A percentile compares a stretch with the other conserved stretches of the same genome.
Conservation (phyloP, 1,140 invertebrate genomes). For the Dendroctonus valens region DNA sequence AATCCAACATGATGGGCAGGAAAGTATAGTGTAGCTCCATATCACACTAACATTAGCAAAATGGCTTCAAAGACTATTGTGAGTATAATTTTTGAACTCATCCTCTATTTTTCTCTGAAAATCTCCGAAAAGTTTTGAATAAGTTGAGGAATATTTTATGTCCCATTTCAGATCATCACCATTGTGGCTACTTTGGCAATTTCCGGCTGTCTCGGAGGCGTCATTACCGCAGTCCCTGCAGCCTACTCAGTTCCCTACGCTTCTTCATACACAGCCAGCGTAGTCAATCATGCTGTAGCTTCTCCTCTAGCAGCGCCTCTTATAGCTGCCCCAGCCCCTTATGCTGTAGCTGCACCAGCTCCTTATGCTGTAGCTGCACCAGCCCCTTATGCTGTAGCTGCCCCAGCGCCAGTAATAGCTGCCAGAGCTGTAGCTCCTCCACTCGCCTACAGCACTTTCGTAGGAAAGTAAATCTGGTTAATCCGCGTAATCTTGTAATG, state of each 20-base stretch:
- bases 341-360: background rate
- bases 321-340: background rate
- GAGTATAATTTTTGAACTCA: background rate
- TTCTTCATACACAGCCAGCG: constrained; percentile 35
- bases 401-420: background rate
- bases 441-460: no score
- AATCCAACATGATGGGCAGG: no score
- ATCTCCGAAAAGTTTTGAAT: background rate
- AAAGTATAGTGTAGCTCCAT: no score
- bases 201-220: constrained; percentile 27
- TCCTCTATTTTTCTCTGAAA: background rate
- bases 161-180: background rate
- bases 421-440: no score
- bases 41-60: background rate
- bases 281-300: constrained; percentile 36
- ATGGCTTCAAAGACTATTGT: constrained; percentile 1
- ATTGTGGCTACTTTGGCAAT: background rate
- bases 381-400: constrained; percentile 1
- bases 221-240: constrained; percentile 28
- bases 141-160: background rate
- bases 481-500: no score
- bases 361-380: background rate
- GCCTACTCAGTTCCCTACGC: constrained; percentile 37
- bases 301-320: constrained; percentile 19
- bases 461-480: no score